A percentile compares a stretch with the other conserved stretches of the same genome.
Conservation (phyloP, 92 coral and sea anemone genomes). For the Zoanthus sansibaricus region DNA sequence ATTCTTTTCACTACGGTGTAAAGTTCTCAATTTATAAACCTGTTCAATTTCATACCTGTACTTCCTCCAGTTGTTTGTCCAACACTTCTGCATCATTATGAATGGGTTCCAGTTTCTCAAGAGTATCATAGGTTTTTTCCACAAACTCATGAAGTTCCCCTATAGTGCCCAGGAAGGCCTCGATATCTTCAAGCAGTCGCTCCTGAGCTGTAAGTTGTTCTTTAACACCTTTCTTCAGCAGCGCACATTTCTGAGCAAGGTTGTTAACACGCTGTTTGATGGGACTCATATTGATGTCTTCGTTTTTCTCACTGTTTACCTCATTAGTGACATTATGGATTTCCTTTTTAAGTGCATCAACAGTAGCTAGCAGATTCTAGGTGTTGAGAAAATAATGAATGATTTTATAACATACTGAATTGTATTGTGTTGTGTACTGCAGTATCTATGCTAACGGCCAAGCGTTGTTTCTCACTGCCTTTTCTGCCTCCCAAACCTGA, state of each 20-base stretch:
- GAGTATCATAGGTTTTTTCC: conserved; percentile 63
- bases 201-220: conserved; percentile 70
- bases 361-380: conserved; percentile 72
- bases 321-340: conserved; percentile 68
- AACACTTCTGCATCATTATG: conserved; percentile 83
- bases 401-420: not conserved
- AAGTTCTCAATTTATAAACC: too few relatives aligned
- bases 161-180: conserved; percentile 75
- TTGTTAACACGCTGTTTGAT: conserved; percentile 84
- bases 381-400: not conserved
- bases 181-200: conserved; percentile 71
- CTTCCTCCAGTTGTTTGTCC: conserved; percentile 77
- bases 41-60: conserved; percentile 61
- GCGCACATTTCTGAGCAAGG: conserved; percentile 67
- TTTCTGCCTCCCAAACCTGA: too few relatives aligned
- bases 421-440: not conserved
- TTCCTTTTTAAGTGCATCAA: conserved; percentile 72
- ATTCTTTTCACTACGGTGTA: too few relatives aligned
- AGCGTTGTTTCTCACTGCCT: too few relatives aligned
- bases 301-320: conserved; percentile 76
- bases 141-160: conserved; percentile 76
- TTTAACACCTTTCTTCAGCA: conserved; percentile 69
- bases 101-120: conserved; percentile 80
- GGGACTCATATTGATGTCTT: conserved; percentile 75
- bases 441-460: too few relatives aligned